A percentile compares a stretch with the other conserved stretches of the same genome.
Evolutionary conservation across 2,797 vertebrate species (phyloP).

Genomic region (Brachymystax lenok): DNA sequence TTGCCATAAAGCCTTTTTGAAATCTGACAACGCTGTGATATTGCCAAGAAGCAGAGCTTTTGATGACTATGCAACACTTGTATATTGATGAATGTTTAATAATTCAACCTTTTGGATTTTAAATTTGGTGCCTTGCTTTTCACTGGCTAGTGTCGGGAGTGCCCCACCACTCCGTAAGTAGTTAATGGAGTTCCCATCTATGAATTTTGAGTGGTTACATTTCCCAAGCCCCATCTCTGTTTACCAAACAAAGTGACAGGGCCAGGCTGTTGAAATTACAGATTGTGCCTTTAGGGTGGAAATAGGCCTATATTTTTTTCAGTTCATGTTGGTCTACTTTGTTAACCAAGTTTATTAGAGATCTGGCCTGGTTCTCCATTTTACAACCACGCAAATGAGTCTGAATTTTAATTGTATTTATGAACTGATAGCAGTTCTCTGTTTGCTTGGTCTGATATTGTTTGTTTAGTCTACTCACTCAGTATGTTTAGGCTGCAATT

Average conservation of each 20-base stretch:
- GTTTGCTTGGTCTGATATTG: not conserved
- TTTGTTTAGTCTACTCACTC: not conserved
- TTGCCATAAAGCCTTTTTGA: too few relatives aligned
- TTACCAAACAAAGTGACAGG: not conserved
- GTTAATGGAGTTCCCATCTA: not conserved
- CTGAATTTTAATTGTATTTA: not conserved
- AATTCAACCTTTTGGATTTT: too few relatives aligned
- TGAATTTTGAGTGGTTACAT: not conserved
- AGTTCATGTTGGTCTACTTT: slow-evolving; percentile 3
- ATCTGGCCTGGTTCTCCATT: not conserved
- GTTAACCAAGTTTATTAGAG: not conserved
- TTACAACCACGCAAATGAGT: not conserved
- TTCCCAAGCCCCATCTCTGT: not conserved
- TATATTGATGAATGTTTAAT: too few relatives aligned
- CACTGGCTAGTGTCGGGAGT: too few relatives aligned
- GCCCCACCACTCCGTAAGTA: too few relatives aligned
- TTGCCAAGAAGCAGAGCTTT: too few relatives aligned
- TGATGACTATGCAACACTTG: too few relatives aligned
- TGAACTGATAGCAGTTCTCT: too few relatives aligned
- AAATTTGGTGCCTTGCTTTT: too few relatives aligned
- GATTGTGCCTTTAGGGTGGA: not conserved
- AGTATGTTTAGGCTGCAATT: not conserved
- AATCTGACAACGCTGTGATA: too few relatives aligned
- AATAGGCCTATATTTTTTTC: not conserved
- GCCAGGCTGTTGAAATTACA: not conserved